phyloP scores from a whole-genome alignment of 2,888 invertebrate species.

The Oxytorus armatus region DNA sequence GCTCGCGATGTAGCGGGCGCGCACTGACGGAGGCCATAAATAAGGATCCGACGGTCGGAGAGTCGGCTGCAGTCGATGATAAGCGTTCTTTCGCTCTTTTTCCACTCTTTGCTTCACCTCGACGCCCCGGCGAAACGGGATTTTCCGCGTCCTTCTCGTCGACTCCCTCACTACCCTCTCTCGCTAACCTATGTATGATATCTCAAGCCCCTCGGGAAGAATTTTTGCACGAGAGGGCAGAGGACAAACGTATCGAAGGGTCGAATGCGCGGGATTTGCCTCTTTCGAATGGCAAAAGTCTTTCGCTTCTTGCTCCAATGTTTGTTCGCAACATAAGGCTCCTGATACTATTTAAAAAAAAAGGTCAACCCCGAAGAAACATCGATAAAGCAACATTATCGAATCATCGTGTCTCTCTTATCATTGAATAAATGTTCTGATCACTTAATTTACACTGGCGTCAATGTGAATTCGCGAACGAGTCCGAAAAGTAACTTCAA shows the following conservation, averaged over 20 bases:
- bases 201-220: slow-evolving; percentile 37
- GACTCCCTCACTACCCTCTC: slow-evolving; percentile 63
- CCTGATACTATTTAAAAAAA: background rate
- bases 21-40: slow-evolving; percentile 78
- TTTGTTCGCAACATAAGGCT: no score
- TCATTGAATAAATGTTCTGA: background rate
- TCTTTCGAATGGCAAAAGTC: background rate
- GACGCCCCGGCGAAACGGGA: slow-evolving; percentile 46
- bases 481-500: background rate
- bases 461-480: background rate
- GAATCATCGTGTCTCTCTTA: background rate
- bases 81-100: slow-evolving; percentile 78
- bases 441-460: background rate
- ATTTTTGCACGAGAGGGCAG: slow-evolving; percentile 17
- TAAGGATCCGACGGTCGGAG: slow-evolving; percentile 83
- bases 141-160: slow-evolving; percentile 49
- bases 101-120: slow-evolving; percentile 66
- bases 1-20: slow-evolving; percentile 48
- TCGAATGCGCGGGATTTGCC: background rate
- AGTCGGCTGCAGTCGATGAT: slow-evolving; percentile 81
- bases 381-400: slow-evolving; percentile 3
- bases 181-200: slow-evolving; percentile 47
- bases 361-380: background rate
- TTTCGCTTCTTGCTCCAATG: background rate
- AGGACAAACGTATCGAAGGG: slow-evolving; percentile 52